A percentile compares a stretch with the other conserved stretches of the same genome.
These are phyloP conservation scores for Dicyrtomina minuta DNA, from an alignment of 2,888 invertebrate species.

Conservation along the genomic window DNA sequence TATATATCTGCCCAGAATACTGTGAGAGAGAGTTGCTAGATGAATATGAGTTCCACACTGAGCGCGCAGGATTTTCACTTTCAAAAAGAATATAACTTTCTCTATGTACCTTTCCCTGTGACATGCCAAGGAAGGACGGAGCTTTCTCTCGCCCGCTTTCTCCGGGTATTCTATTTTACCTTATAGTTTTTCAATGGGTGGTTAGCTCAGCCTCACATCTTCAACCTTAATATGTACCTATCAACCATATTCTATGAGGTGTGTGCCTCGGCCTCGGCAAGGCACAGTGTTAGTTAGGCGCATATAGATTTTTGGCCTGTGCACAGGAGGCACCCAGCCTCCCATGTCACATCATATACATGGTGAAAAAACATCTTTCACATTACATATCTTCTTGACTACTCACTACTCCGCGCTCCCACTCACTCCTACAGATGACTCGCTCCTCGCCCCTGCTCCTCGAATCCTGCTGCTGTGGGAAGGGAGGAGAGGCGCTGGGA, in stretches of 20 bases:
- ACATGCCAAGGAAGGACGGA: not conserved
- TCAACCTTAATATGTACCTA: too few relatives aligned
- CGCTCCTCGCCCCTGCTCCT: too few relatives aligned
- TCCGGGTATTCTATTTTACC: conserved; percentile 23
- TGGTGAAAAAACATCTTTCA: conserved; percentile 10
- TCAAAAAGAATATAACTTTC: conserved; percentile 36
- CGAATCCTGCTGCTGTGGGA: too few relatives aligned
- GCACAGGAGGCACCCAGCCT: too few relatives aligned
- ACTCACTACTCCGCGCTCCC: too few relatives aligned
- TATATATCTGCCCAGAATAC: not conserved
- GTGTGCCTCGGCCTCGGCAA: too few relatives aligned
- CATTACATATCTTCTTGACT: conserved; percentile 25
- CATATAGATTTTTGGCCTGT: too few relatives aligned
- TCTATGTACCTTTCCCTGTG: conserved; percentile 15
- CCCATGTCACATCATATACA: not conserved
- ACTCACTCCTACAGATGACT: too few relatives aligned
- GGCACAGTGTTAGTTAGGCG: too few relatives aligned
- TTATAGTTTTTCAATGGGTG: conserved; percentile 29
- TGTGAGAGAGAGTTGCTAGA: conserved; percentile 20
- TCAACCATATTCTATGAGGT: too few relatives aligned
- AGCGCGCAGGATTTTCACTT: conserved; percentile 36
- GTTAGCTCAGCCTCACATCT: not conserved
- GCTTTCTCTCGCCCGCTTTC: not conserved
- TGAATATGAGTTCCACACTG: conserved; percentile 38
- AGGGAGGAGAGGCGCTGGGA: too few relatives aligned